Evolutionary conservation across 2,888 invertebrate species (phyloP).

Genomic region (Patella depressa): DNA sequence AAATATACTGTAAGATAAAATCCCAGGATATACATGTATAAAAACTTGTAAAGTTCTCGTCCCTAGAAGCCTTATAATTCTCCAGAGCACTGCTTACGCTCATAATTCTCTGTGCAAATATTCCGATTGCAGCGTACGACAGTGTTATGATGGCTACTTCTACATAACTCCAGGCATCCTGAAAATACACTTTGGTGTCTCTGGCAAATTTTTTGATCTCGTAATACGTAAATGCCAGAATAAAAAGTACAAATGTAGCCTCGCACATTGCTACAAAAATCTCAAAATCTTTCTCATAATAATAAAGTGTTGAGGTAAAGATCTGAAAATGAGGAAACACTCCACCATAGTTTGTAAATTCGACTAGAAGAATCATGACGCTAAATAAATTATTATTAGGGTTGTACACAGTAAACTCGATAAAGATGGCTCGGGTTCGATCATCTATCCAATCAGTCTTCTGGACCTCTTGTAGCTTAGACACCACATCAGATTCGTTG

Average conservation of each 20-base stretch:
- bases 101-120: slow-evolving; percentile 47
- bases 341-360: slow-evolving; percentile 44
- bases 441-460: slow-evolving; percentile 50
- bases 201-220: slow-evolving; percentile 42
- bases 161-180: slow-evolving; percentile 46
- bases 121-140: slow-evolving; percentile 42
- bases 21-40: slow-evolving; percentile 48
- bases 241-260: slow-evolving; percentile 42
- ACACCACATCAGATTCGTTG: slow-evolving; percentile 6
- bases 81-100: slow-evolving; percentile 36
- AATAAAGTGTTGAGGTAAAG: slow-evolving; percentile 45
- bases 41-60: slow-evolving; percentile 46
- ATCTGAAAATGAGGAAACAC: slow-evolving; percentile 46
- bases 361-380: slow-evolving; percentile 48
- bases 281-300: slow-evolving; percentile 43
- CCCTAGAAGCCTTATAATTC: slow-evolving; percentile 31
- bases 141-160: slow-evolving; percentile 46
- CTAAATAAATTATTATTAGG: slow-evolving; percentile 52
- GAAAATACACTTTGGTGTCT: slow-evolving; percentile 41
- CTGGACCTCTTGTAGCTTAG: slow-evolving; percentile 30
- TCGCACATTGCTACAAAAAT: slow-evolving; percentile 44
- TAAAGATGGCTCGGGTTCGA: slow-evolving; percentile 45
- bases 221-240: slow-evolving; percentile 39
- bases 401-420: slow-evolving; percentile 53
- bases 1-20: slow-evolving; percentile 41